Percentiles rank a stretch among this genome's conserved stretches.
phyloP scores from a whole-genome alignment of 2,113 vertebrate genomes.

The Neotoma lepida region DNA sequence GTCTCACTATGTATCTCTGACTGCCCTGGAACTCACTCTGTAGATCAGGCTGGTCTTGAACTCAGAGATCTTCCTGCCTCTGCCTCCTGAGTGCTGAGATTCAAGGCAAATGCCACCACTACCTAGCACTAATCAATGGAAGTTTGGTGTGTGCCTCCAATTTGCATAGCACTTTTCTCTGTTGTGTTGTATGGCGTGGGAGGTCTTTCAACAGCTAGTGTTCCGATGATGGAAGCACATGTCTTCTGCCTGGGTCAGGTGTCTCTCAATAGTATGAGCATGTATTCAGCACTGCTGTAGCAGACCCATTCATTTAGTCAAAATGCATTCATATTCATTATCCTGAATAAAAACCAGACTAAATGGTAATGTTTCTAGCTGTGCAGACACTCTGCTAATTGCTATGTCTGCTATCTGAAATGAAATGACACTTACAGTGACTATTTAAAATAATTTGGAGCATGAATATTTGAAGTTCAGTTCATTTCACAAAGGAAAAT shows the following conservation, averaged over 20 bases:
- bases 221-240: not conserved
- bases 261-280: not conserved
- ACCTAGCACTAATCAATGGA: not conserved
- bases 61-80: not conserved
- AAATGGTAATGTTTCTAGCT: constrained; percentile 60
- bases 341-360: constrained; percentile 59
- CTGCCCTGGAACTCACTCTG: not conserved
- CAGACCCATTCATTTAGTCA: constrained; percentile 61
- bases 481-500: constrained; percentile 66
- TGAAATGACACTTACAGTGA: constrained; percentile 59
- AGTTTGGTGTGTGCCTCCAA: not conserved
- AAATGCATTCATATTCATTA: constrained; percentile 68
- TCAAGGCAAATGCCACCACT: not conserved
- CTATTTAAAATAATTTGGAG: constrained; percentile 67
- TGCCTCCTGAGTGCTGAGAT: not conserved
- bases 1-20: not conserved
- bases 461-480: constrained; percentile 62
- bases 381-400: constrained; percentile 56
- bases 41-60: not conserved
- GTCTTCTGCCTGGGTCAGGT: constrained; percentile 41
- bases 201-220: constrained; percentile 1
- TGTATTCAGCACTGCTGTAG: constrained; percentile 38
- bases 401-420: constrained; percentile 47
- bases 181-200: not conserved
- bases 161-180: constrained; percentile 37